Base-by-base conservation (phyloP, 2,888 invertebrate genomes). In the Eupithecia abbreviata region DNA sequence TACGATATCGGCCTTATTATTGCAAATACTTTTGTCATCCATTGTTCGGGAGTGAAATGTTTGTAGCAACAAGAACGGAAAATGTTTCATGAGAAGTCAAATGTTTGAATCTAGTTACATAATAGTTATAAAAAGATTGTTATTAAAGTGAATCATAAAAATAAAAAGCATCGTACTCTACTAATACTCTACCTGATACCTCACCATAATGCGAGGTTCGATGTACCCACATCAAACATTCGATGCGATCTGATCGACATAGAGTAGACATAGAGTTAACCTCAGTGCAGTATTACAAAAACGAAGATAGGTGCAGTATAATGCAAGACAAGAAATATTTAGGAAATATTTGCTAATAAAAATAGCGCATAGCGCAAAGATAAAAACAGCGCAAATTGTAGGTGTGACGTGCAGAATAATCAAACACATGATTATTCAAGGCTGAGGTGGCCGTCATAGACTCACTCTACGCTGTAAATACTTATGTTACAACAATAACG, bases 391-490 rank as follows among this genome's bases (percentile, higher is more conserved):
- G 87, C 87, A 88, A 90, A 91, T 90, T 86, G 86, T 88, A 88
- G 83, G 86, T 87, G 87, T 91, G 91, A 92, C 91, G 92, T 89
- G 84, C 84, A 83, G 83, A 86, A 89, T 90, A 91, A 92, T 91
- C 89, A 90, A 92, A 93, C 92, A 92, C 87, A 92, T 90, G 88
- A 91, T 90, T 86, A 84, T 83, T 90, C 93, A 93, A 93, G 93
- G 94, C 90, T 90, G 88, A 85, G 83, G 82, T 81, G 86, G 84
- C 89, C 91, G 92, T 92, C 93, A 92, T 86, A 87, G 89, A 85
- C 88, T 87, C 87, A 83, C 84, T 88, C 42, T 86, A 88, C 89
- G 87, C 85, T 87, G 89, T 89, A 89, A 90, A 90, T 90, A 91
- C 77, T 75, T 79, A 77, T 71, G 72, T 69, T 30, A 79, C 89